phyloP scores from a whole-genome alignment of 2,113 vertebrate genomes.

The Tetrax tetrax region DNA sequence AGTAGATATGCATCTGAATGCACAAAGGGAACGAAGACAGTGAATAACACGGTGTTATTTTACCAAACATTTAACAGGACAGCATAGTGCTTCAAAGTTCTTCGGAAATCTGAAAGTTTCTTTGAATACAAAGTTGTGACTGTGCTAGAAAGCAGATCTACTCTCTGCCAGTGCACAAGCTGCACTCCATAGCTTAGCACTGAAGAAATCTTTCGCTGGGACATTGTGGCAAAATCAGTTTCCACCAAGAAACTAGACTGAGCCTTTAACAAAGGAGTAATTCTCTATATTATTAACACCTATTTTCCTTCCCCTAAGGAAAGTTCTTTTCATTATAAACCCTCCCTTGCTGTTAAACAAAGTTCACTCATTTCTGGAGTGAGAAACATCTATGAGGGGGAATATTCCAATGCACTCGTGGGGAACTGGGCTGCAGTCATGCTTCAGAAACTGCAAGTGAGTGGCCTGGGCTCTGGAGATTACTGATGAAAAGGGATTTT shows the following conservation, averaged over 20 bases:
- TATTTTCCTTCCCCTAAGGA: neutral
- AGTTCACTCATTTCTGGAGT: neutral
- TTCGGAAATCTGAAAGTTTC: neutral
- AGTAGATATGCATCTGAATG: neutral
- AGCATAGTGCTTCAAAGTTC: neutral
- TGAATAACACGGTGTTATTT: neutral
- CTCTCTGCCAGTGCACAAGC: neutral
- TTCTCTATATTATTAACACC: neutral
- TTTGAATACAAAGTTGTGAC: neutral
- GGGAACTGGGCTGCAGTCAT: neutral
- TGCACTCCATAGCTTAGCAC: neutral
- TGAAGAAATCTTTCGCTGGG: neutral
- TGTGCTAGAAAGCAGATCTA: neutral
- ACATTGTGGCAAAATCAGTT: neutral
- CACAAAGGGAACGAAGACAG: neutral
- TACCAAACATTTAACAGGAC: neutral
- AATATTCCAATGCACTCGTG: neutral
- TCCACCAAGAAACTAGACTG: neutral
- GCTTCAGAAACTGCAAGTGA: neutral
- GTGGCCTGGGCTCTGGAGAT: neutral
- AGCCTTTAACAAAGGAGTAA: neutral
- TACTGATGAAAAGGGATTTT: neutral
- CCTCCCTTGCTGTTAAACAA: neutral
- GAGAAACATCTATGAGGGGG: neutral
- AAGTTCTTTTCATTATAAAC: neutral